Evolutionary conservation across 2,888 invertebrate genomes (phyloP).

Genomic region (Ypsolopha scabrella): DNA sequence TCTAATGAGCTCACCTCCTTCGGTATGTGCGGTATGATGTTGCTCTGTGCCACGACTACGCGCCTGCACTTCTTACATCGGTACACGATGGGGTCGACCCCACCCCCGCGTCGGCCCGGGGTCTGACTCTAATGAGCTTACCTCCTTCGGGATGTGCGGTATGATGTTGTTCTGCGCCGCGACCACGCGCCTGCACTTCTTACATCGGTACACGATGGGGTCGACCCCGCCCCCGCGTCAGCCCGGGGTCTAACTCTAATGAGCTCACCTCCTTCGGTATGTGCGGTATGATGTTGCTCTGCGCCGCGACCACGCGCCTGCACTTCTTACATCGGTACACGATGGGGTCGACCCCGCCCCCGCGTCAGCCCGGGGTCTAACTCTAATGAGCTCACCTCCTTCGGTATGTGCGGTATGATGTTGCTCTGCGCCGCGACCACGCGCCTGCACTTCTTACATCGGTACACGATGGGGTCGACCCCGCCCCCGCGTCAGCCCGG

Average conservation of each 20-base stretch:
- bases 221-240: slow-evolving; percentile 82
- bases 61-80: slow-evolving; percentile 86
- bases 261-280: slow-evolving; percentile 34
- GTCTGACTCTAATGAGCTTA: slow-evolving; percentile 66
- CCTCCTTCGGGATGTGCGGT: slow-evolving; percentile 70
- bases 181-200: slow-evolving; percentile 84
- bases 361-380: slow-evolving; percentile 80
- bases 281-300: slow-evolving; percentile 83
- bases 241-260: slow-evolving; percentile 73
- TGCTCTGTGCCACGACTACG: slow-evolving; percentile 83
- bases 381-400: slow-evolving; percentile 16
- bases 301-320: slow-evolving; percentile 84
- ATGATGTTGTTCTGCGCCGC: slow-evolving; percentile 85
- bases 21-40: slow-evolving; percentile 79
- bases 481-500: slow-evolving; percentile 77
- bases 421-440: slow-evolving; percentile 86
- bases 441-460: slow-evolving; percentile 85
- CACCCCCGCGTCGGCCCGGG: slow-evolving; percentile 79
- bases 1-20: slow-evolving; percentile 31
- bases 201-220: slow-evolving; percentile 87
- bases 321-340: slow-evolving; percentile 89
- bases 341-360: slow-evolving; percentile 82
- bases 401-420: slow-evolving; percentile 77
- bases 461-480: slow-evolving; percentile 88
- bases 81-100: slow-evolving; percentile 87